These are phyloP conservation scores for Rhamphomyia laevipes DNA, from an alignment of 2,888 invertebrate genomes.

Conservation along the genomic window DNA sequence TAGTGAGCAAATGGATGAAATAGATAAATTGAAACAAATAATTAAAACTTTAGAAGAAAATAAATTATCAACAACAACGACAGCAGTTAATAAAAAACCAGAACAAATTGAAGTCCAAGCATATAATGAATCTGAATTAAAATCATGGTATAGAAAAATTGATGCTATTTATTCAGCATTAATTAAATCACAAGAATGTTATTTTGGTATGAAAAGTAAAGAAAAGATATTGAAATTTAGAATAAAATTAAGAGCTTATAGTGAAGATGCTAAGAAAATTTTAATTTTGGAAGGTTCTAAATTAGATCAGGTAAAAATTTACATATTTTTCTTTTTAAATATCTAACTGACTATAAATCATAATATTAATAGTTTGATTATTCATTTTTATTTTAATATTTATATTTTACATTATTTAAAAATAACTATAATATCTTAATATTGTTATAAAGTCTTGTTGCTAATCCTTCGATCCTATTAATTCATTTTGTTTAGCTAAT, in stretches of 20 bases:
- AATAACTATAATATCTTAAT: not conserved
- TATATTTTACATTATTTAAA: conserved; percentile 4
- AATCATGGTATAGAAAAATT: conserved; percentile 30
- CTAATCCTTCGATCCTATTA: conserved; percentile 41
- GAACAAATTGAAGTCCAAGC: conserved; percentile 10
- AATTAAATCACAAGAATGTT: conserved; percentile 26
- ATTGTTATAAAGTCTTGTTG: no score
- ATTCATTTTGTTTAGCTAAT: conserved; percentile 60
- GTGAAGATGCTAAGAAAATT: conserved; percentile 24
- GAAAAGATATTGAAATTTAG: conserved; percentile 28
- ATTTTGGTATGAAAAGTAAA: conserved; percentile 27
- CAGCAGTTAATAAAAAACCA: conserved; percentile 14
- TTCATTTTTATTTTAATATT: conserved; percentile 2
- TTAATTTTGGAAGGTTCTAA: conserved; percentile 21
- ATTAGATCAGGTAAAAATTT: conserved; percentile 21
- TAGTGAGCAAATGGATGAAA: conserved; percentile 27
- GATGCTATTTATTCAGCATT: conserved; percentile 26
- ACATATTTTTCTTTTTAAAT: no score
- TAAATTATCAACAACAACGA: conserved; percentile 15
- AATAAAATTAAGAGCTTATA: conserved; percentile 25
- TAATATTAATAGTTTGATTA: no score
- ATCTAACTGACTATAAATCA: no score
- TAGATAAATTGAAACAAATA: conserved; percentile 24
- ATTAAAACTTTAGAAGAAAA: conserved; percentile 23
- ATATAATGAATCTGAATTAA: conserved; percentile 26